Evolutionary conservation across 2,797 vertebrate species (phyloP).

Genomic region (Enteromius trimaculatus): DNA sequence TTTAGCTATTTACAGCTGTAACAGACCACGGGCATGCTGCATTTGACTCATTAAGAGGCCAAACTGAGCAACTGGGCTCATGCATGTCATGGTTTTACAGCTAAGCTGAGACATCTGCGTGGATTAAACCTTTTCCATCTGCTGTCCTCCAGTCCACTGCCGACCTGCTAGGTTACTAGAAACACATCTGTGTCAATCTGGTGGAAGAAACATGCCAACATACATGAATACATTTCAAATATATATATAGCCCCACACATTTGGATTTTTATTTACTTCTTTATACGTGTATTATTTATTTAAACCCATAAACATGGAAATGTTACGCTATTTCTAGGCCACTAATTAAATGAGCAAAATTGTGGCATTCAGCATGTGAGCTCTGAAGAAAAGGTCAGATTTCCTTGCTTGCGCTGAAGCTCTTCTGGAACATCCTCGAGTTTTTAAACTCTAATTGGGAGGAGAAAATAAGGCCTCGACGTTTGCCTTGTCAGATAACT

Average conservation of each 20-base stretch:
- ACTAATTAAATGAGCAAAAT: background rate
- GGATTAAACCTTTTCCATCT: conserved; percentile 52
- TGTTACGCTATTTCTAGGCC: background rate
- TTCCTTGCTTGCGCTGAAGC: background rate
- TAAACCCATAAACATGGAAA: background rate
- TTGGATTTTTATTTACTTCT: background rate
- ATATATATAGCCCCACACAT: background rate
- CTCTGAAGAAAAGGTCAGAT: background rate
- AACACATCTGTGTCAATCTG: background rate
- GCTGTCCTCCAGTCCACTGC: conserved; percentile 28
- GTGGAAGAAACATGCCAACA: background rate
- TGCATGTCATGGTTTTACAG: conserved; percentile 39
- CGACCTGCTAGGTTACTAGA: background rate
- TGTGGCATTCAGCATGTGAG: background rate
- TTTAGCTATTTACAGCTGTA: background rate
- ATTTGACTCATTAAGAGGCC: background rate
- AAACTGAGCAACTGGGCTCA: background rate
- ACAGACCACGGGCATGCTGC: background rate
- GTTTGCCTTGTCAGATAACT: conserved; percentile 21
- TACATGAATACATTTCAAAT: background rate
- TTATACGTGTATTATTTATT: background rate
- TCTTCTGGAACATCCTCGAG: background rate
- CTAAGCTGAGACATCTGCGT: conserved; percentile 49
- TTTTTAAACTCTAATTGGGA: background rate
- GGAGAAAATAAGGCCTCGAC: background rate